Conservation (phyloP, 35 echinoderm and acorn worm genomes). For the Amphiura filiformis region DNA sequence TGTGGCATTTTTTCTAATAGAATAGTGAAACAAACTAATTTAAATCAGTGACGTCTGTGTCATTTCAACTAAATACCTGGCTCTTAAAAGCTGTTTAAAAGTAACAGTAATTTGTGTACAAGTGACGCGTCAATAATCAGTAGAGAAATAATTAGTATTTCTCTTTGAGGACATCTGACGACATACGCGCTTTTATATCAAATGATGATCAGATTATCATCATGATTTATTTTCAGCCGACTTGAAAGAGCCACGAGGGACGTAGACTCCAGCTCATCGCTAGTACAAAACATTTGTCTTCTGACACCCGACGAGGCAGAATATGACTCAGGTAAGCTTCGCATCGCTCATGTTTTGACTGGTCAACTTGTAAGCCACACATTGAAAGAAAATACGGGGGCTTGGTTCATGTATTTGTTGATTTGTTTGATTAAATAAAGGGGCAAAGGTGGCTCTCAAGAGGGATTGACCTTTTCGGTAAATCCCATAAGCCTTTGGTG, state of each 20-base stretch:
- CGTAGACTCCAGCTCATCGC: slow-evolving; percentile 3
- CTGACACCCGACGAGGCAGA: neutral
- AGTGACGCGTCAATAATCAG: neutral
- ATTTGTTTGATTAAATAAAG: too few relatives aligned
- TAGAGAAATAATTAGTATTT: neutral
- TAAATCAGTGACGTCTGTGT: neutral
- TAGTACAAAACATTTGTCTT: slow-evolving; percentile 61
- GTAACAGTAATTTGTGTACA: neutral
- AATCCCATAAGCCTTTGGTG: too few relatives aligned
- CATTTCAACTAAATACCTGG: too few relatives aligned
- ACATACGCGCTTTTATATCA: too few relatives aligned
- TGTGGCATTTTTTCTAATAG: neutral
- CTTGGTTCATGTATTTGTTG: too few relatives aligned
- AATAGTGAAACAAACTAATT: neutral
- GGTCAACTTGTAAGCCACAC: too few relatives aligned
- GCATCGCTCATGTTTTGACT: too few relatives aligned
- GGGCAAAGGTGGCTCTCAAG: too few relatives aligned
- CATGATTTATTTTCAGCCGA: slow-evolving; percentile 37
- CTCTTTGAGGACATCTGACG: too few relatives aligned
- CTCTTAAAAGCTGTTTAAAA: neutral
- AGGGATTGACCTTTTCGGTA: too few relatives aligned
- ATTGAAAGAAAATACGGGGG: too few relatives aligned
- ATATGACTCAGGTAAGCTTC: neutral
- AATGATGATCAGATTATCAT: neutral
- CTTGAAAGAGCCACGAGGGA: slow-evolving; percentile 39